Evolutionary conservation across 2,888 invertebrate species (phyloP).

Genomic region (Leptogaster cylindrica): DNA sequence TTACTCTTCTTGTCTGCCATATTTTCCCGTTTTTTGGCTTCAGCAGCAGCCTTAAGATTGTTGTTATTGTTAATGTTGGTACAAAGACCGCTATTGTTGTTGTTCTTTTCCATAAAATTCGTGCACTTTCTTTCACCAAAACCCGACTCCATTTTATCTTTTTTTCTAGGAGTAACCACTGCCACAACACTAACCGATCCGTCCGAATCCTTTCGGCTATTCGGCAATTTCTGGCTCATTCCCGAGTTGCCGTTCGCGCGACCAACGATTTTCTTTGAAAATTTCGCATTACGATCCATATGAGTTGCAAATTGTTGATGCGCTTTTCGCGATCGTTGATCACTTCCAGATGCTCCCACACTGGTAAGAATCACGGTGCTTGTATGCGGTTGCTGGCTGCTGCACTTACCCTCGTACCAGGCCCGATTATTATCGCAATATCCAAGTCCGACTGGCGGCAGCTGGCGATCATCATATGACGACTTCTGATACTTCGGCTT

Average conservation of each 20-base stretch:
- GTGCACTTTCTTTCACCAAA: constrained; percentile 12
- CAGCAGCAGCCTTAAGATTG: background rate
- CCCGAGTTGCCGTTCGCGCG: constrained; percentile 7
- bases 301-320: constrained; percentile 42
- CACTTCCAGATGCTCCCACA: constrained; percentile 34
- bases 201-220: constrained; percentile 43
- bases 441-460: constrained; percentile 56
- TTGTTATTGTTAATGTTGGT: background rate
- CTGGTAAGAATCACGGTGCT: too few species aligned
- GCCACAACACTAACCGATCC: constrained; percentile 46
- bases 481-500: constrained; percentile 56
- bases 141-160: constrained; percentile 46
- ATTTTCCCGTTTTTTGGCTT: background rate
- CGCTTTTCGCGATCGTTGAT: constrained; percentile 44
- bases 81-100: constrained; percentile 18
- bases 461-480: constrained; percentile 58
- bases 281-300: constrained; percentile 45
- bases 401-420: constrained; percentile 28
- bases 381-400: background rate
- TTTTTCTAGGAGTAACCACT: constrained; percentile 49
- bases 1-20: background rate
- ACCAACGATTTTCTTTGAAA: constrained; percentile 42
- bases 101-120: background rate
- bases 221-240: constrained; percentile 41
- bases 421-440: constrained; percentile 38